Conservation (phyloP, 1,140 invertebrate species). For the Drosophila mauritiana region DNA sequence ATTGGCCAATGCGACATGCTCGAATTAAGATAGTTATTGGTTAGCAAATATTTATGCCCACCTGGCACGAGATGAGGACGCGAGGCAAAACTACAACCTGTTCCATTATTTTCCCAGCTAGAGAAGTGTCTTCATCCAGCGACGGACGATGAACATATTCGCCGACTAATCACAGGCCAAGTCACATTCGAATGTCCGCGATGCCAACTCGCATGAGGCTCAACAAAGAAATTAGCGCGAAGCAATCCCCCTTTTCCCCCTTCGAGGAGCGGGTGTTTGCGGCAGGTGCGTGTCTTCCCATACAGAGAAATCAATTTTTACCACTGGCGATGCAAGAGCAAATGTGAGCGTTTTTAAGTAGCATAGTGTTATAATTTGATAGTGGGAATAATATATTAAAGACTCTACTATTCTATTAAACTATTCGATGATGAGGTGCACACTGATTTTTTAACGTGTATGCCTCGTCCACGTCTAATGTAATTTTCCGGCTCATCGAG, state of each 20-base stretch:
- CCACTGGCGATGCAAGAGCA: too few relatives aligned
- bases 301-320: not conserved
- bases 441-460: not conserved
- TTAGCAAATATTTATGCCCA: constrained; percentile 60
- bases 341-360: too few relatives aligned
- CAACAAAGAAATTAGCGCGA: constrained; percentile 81
- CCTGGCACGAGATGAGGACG: constrained; percentile 30
- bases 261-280: constrained; percentile 9
- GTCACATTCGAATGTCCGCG: constrained; percentile 72
- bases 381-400: too few relatives aligned
- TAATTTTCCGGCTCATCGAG: constrained; percentile 68
- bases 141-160: constrained; percentile 75
- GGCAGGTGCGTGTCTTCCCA: constrained; percentile 48
- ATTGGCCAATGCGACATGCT: constrained; percentile 20
- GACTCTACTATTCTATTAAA: too few relatives aligned
- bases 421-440: not conserved
- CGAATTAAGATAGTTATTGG: constrained; percentile 64
- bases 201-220: constrained; percentile 73
- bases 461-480: constrained; percentile 60
- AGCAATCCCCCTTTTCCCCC: not conserved
- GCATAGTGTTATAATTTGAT: too few relatives aligned
- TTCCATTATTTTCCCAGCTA: constrained; percentile 26
- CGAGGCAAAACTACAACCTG: constrained; percentile 16
- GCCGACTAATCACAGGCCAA: constrained; percentile 72
- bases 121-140: constrained; percentile 60